phyloP scores from a whole-genome alignment of 2,113 vertebrate genomes.

The Emberiza fucata region DNA sequence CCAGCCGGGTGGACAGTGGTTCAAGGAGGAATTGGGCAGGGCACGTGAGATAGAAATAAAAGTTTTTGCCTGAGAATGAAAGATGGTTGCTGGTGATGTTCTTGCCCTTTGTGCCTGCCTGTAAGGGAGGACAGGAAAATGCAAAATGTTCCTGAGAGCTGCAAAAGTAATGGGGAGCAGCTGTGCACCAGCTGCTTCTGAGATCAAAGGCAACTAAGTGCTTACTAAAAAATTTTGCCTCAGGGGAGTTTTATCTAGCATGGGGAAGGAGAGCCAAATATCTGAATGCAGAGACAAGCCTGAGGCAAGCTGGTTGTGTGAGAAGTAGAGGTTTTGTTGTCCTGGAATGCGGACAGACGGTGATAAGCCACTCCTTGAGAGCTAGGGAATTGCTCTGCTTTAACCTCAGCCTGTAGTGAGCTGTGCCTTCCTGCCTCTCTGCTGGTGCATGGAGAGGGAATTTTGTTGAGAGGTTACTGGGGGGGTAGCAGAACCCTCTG shows the following conservation, averaged over 20 bases:
- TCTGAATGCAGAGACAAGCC: neutral
- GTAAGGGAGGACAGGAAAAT: neutral
- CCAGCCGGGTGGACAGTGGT: neutral
- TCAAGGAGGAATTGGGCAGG: neutral
- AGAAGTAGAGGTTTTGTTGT: neutral
- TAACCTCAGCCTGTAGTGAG: neutral
- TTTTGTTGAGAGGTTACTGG: neutral
- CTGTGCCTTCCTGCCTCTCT: neutral
- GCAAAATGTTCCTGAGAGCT: neutral
- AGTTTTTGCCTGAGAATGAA: neutral
- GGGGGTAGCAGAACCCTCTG: neutral
- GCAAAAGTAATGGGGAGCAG: conserved; percentile 5
- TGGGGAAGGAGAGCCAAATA: neutral
- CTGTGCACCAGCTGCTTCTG: conserved; percentile 41
- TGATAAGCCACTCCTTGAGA: neutral
- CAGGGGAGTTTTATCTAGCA: conserved; percentile 20
- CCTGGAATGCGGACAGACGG: neutral
- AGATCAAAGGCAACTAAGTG: conserved; percentile 7
- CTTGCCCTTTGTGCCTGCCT: neutral
- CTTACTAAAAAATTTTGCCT: conserved; percentile 2
- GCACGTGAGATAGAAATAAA: neutral
- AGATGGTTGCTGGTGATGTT: neutral
- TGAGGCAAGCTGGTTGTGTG: neutral
- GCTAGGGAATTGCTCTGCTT: neutral
- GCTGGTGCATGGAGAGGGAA: neutral